Conservation (phyloP, 2,888 invertebrate genomes). For the Autographa pulchrina region DNA sequence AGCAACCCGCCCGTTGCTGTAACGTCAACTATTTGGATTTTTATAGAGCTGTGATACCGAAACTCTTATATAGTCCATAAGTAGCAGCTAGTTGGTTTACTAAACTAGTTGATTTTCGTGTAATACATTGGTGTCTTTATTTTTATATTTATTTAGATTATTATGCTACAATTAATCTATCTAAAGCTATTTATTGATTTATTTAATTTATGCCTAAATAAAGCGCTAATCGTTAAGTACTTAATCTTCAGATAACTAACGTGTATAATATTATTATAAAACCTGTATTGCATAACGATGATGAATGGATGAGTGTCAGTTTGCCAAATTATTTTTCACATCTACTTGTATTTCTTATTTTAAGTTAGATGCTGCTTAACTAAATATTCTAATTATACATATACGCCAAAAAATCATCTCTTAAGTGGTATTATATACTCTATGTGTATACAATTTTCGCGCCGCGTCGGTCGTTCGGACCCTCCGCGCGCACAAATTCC, state of each 20-base stretch:
- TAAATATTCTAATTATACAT: too few species aligned
- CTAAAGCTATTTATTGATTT: background rate
- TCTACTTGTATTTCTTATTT: too few species aligned
- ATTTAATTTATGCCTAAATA: background rate
- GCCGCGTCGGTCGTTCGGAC: constrained; percentile 74
- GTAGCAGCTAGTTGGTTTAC: background rate
- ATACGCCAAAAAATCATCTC: background rate
- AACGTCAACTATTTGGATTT: constrained; percentile 68
- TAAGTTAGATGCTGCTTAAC: too few species aligned
- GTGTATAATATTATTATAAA: background rate
- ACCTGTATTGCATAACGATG: background rate
- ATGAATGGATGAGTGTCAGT: background rate
- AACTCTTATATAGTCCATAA: background rate
- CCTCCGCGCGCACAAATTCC: constrained; percentile 88
- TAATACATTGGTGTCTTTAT: too few species aligned
- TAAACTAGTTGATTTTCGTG: too few species aligned
- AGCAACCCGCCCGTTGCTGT: constrained; percentile 81
- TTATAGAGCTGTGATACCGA: constrained; percentile 71
- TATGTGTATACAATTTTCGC: constrained; percentile 72
- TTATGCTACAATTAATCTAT: background rate
- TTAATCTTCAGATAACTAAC: background rate
- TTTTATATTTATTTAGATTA: background rate
- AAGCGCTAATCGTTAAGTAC: background rate
- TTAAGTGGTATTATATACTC: constrained; percentile 69
- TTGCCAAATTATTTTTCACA: background rate